Conservation (phyloP, 2,113 vertebrate genomes). For the Sakesphorus luctuosus region DNA sequence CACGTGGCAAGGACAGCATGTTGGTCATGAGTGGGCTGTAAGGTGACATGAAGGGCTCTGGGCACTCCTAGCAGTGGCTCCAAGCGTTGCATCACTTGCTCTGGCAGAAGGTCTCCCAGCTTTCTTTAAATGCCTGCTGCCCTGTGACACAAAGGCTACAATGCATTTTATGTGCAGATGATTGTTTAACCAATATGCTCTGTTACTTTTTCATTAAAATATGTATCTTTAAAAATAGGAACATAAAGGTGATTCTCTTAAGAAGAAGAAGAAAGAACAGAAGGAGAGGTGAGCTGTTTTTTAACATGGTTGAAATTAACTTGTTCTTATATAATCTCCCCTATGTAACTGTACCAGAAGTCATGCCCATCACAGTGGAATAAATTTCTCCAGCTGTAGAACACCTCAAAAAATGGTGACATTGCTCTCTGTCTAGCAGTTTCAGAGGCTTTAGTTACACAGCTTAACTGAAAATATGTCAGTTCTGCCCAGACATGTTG, state of each 20-base stretch:
- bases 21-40: not conserved
- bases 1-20: not conserved
- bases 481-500: not conserved
- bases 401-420: not conserved
- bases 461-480: not conserved
- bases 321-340: not conserved
- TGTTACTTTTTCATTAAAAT: not conserved
- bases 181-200: not conserved
- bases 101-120: not conserved
- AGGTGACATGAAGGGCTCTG: not conserved
- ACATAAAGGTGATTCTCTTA: constrained; percentile 71
- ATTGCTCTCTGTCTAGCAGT: not conserved
- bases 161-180: accelerated
- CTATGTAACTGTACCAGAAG: not conserved
- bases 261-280: constrained; percentile 77
- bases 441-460: not conserved
- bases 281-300: constrained; percentile 77
- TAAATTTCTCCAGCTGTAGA: not conserved
- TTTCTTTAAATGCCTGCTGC: not conserved
- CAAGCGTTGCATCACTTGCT: not conserved
- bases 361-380: not conserved
- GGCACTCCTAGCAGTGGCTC: not conserved
- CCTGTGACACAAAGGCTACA: not conserved
- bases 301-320: not conserved
- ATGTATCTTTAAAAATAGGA: constrained; percentile 49